Base-by-base conservation (phyloP, 2,888 invertebrate genomes). In the Trichacis sp. region DNA sequence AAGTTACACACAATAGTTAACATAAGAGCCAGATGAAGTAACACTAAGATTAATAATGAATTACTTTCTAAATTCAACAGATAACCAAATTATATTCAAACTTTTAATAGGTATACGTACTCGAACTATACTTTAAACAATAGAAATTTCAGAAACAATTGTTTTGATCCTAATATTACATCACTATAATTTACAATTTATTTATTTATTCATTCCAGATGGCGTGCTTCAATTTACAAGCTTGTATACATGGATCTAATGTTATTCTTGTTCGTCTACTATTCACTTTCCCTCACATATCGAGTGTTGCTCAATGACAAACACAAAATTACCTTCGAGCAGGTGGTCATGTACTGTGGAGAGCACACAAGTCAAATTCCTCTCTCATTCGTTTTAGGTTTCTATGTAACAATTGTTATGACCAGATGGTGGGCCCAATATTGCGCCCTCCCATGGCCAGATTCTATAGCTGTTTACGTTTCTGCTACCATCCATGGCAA, bases 161-260 rank as follows among this genome's bases (percentile, higher is more conserved):
- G n/a, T n/a, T n/a, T n/a, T n/a, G n/a, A n/a, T n/a, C n/a, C n/a
- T n/a, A n/a, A n/a, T n/a, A n/a, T n/a, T n/a, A n/a, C n/a, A n/a
- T n/a, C n/a, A n/a, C n/a, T n/a, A n/a, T n/a, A n/a, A n/a, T n/a
- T n/a, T n/a, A n/a, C n/a, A n/a, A n/a, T n/a, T n/a, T n/a, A n/a
- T n/a, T n/a, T n/a, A n/a, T n/a, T n/a, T 1, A 38, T 19, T 12
- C 4, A 24, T 89, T 89, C 68, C 87, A 96, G 96, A 88, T 97
- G 97, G 97, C 90, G 91, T 72, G 97, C 96, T 42, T 96, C 96
- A 82, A 93, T 97, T 77, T 97, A 97, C 89, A 97, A 97, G 85
- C 86, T 97, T 72, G 92, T 97, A 66, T 97, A 96, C 95, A 87
- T 94, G 72, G 97, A 97, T 84, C 87, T 96, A 53, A 79, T 93